phyloP scores from a whole-genome alignment of 1,140 invertebrate genomes.

The Saccostrea glomerata region DNA sequence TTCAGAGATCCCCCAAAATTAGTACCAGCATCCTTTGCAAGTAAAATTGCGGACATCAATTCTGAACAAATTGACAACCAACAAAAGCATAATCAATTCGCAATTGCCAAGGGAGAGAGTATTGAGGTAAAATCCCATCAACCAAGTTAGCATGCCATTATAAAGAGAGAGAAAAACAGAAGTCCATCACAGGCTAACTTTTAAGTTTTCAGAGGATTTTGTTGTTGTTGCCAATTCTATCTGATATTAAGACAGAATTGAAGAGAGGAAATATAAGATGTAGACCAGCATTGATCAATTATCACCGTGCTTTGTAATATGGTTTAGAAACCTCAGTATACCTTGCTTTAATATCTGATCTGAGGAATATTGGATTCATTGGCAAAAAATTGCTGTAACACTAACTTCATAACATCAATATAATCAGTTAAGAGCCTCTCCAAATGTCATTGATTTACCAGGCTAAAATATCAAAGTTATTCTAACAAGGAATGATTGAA shows the following conservation, averaged over 20 bases:
- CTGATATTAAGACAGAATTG: background rate
- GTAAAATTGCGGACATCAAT: background rate
- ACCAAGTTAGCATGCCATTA: background rate
- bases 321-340: background rate
- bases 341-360: slow-evolving; percentile 21
- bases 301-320: background rate
- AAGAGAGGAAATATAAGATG: background rate
- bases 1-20: background rate
- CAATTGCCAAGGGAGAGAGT: background rate
- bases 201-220: slow-evolving; percentile 6
- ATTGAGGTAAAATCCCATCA: background rate
- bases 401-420: slow-evolving; percentile 4
- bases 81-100: slow-evolving; percentile 23
- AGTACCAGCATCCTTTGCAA: slow-evolving; percentile 1
- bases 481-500: background rate
- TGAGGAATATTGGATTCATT: background rate
- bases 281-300: slow-evolving; percentile 22
- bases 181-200: background rate
- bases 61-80: slow-evolving; percentile 16
- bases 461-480: background rate
- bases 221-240: slow-evolving; percentile 17
- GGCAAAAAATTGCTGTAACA: background rate
- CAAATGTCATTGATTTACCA: slow-evolving; percentile 19
- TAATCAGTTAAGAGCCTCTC: slow-evolving; percentile 24
- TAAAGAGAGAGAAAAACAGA: background rate